Conservation (phyloP, 2,113 vertebrate species). For the Chamaetylas fuelleborni region DNA sequence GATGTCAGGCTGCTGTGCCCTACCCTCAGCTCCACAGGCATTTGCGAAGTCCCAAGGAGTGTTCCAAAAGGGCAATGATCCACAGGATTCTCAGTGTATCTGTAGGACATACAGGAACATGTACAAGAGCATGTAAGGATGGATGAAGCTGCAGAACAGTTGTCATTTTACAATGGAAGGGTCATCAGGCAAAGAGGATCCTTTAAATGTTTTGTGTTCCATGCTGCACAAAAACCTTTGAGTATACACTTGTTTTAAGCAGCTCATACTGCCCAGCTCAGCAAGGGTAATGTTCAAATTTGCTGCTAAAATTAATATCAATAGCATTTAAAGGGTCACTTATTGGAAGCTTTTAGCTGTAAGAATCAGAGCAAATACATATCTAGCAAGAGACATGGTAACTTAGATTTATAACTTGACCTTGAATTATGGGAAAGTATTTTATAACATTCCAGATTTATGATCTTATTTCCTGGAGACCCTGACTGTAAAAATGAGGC, state of each 20-base stretch:
- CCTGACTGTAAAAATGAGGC: neutral
- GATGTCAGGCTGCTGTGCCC: neutral
- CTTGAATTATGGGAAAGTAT: neutral
- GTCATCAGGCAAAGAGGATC: neutral
- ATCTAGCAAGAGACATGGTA: neutral
- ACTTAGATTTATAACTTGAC: conserved; percentile 1
- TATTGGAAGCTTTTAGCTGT: neutral
- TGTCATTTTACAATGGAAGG: neutral
- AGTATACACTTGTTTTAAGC: neutral
- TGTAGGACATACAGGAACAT: neutral
- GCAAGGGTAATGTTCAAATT: neutral
- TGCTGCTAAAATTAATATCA: neutral
- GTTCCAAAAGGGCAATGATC: neutral
- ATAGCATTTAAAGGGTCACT: neutral
- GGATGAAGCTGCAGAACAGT: neutral
- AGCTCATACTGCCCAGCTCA: neutral
- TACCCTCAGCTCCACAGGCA: neutral
- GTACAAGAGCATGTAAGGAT: neutral
- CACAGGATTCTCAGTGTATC: neutral
- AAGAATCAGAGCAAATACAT: neutral
- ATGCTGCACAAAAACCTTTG: neutral
- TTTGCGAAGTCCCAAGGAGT: neutral
- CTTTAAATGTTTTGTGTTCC: neutral
- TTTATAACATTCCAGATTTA: neutral
- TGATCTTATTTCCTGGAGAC: neutral